Base-by-base conservation (phyloP, 2,113 vertebrate genomes). In the Chitala chitala region DNA sequence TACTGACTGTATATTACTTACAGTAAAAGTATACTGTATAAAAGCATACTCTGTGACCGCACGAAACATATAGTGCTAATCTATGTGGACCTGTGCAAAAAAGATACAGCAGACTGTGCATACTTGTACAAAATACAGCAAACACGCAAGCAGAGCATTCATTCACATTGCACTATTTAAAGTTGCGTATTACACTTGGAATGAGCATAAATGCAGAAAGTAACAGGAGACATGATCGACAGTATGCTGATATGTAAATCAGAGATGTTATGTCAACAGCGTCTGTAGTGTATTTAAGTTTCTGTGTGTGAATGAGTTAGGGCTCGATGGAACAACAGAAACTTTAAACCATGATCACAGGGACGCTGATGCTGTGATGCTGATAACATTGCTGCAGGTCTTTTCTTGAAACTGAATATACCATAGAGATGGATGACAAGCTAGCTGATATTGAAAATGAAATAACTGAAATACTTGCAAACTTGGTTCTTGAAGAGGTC, bases 321-420 rank as follows among this genome's bases (percentile, higher is more conserved):
- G 63, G 36, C 33, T 42, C 33, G 17, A 36, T 65, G 33, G 36
- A n/a, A 42, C 36, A 38, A 38, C 36, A 66, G 63, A 42, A 66
- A 42, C 38, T n/a, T 24, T 66, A 24, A 55, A 24, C 6, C 53
- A 0, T 0, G 12, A 55, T 55, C 20, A 24, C n/a, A 24, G 20
- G 12, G 53, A 3, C n/a, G n/a, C n/a, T n/a, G n/a, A n/a, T 55
- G n/a, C n/a, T n/a, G n/a, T n/a, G 53, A 3, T 55, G 26, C 31
- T 65, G 61, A 65, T 65, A 36, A 38, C 33, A 38, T 65, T 13
- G 36, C 61, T 64, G 29, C 61, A 36, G 36, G 61, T 36, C 33
- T 64, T 5, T 64, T 64, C n/a, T 33, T 64, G 13, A 64, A 64
- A 64, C 33, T 64, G 31, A 64, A 3, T 65, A 42, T 38, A 65